Evolutionary conservation across 2,888 invertebrate genomes (phyloP).

Genomic region (Carterocephalus palaemon): DNA sequence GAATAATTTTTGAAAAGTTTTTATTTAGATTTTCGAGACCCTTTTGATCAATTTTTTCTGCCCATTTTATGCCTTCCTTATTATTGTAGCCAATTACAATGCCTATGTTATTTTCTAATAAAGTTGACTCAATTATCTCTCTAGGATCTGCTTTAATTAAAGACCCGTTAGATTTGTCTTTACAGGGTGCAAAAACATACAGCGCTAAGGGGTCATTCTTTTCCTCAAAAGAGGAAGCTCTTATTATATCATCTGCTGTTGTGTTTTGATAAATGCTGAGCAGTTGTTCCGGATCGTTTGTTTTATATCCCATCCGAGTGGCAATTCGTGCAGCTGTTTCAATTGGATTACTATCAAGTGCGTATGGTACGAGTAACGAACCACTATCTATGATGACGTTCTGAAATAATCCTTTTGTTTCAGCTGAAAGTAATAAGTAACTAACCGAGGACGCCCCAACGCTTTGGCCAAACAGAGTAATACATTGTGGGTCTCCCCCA

Average conservation of each 20-base stretch:
- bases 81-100: slow-evolving; percentile 44
- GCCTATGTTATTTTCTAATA: slow-evolving; percentile 25
- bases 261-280: slow-evolving; percentile 38
- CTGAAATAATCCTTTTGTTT: slow-evolving; percentile 43
- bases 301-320: slow-evolving; percentile 36
- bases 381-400: slow-evolving; percentile 48
- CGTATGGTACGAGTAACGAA: slow-evolving; percentile 35
- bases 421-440: slow-evolving; percentile 40
- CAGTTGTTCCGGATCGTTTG: slow-evolving; percentile 38
- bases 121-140: slow-evolving; percentile 31
- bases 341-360: slow-evolving; percentile 36
- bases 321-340: slow-evolving; percentile 35
- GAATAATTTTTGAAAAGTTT: slow-evolving; percentile 34
- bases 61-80: slow-evolving; percentile 43
- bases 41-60: slow-evolving; percentile 32
- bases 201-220: slow-evolving; percentile 34
- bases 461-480: slow-evolving; percentile 52
- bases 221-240: slow-evolving; percentile 31
- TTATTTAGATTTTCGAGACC: slow-evolving; percentile 30
- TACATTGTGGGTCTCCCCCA: slow-evolving; percentile 47
- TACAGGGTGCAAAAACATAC: slow-evolving; percentile 39
- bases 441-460: slow-evolving; percentile 42
- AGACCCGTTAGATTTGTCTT: slow-evolving; percentile 33
- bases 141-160: slow-evolving; percentile 34
- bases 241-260: slow-evolving; percentile 36